Percentiles rank a stretch among this genome's conserved stretches.
Conservation (phyloP, 2,113 vertebrate genomes). For the Mesembrinibis cayennensis region DNA sequence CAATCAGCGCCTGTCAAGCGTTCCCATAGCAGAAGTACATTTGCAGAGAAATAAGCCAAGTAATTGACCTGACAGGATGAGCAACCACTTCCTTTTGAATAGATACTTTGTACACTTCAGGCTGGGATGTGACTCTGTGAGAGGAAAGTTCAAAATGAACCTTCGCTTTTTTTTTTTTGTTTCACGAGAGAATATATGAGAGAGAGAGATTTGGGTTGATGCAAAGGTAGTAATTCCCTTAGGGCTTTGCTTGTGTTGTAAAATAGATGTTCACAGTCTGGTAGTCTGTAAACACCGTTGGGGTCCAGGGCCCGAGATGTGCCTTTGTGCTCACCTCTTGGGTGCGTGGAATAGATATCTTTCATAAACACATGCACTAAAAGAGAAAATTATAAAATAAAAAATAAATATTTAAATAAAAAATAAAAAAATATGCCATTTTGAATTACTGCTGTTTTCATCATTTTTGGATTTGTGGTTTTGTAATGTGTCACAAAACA, state of each 20-base stretch:
- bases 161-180: background rate
- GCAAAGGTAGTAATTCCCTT: background rate
- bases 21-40: background rate
- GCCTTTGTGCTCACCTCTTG: background rate
- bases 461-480: background rate
- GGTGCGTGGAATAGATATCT: background rate
- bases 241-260: background rate
- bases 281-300: background rate
- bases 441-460: slow-evolving; percentile 17
- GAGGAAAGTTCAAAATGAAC: slow-evolving; percentile 10
- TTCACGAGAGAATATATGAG: background rate
- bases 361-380: background rate
- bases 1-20: background rate
- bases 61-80: slow-evolving; percentile 6
- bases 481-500: background rate
- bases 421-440: background rate
- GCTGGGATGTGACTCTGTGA: background rate
- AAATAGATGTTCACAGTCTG: background rate
- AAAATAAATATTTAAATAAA: no score
- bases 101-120: background rate
- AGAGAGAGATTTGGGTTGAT: background rate
- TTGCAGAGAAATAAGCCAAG: background rate
- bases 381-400: background rate
- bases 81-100: background rate
- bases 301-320: background rate